Evolutionary conservation across 2,797 vertebrate genomes (phyloP).

Genomic region (Anguilla obscura): DNA sequence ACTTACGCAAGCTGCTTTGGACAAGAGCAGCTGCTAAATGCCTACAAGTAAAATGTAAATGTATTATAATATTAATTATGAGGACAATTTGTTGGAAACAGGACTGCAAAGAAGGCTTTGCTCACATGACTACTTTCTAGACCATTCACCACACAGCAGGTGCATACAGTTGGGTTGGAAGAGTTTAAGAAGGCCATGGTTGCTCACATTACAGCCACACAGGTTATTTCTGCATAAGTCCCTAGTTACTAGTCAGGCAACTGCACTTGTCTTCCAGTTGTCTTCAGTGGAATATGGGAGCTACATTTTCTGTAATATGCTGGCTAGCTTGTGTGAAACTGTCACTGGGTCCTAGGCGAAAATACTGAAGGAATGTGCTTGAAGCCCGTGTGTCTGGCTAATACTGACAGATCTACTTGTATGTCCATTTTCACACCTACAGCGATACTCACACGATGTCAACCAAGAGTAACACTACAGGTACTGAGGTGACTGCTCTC

Average conservation of each 20-base stretch:
- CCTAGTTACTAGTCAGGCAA: background rate
- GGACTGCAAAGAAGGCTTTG: background rate
- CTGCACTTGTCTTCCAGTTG: background rate
- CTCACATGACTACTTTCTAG: background rate
- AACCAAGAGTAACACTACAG: background rate
- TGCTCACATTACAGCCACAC: background rate
- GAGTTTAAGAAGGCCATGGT: background rate
- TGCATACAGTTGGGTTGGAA: background rate
- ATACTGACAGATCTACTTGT: background rate
- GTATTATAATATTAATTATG: background rate
- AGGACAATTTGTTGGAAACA: background rate
- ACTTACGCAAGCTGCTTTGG: background rate
- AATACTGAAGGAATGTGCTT: no score
- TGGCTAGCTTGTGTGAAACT: background rate
- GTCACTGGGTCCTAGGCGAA: background rate
- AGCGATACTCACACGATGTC: background rate
- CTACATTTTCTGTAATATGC: no score
- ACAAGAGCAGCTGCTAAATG: background rate
- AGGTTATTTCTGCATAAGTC: background rate
- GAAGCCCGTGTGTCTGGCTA: background rate
- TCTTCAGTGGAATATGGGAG: background rate
- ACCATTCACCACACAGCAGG: background rate
- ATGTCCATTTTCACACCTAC: background rate
- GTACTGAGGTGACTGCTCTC: background rate
- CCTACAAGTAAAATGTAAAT: background rate